Conservation (phyloP, 1,140 invertebrate genomes). For the Diachasmimorpha longicaudata region DNA sequence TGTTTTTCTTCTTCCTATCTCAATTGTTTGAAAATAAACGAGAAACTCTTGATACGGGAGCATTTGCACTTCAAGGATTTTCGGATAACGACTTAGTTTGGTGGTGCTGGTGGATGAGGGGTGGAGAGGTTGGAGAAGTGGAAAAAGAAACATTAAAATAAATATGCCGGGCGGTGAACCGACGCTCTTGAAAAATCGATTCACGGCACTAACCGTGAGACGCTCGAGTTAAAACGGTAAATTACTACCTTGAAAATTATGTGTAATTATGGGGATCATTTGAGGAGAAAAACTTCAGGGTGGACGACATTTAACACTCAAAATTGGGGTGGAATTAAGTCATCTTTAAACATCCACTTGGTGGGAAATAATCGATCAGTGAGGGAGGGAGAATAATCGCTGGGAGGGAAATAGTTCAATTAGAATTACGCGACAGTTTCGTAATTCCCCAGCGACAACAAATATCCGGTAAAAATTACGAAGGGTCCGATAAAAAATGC, state of each 20-base stretch:
- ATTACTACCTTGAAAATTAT: neutral
- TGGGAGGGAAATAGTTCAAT: neutral
- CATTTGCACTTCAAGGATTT: constrained; percentile 3
- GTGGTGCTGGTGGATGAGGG: neutral
- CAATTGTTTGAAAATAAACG: neutral
- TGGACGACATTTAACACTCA: neutral
- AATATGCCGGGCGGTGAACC: constrained; percentile 26
- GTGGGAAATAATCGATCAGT: neutral
- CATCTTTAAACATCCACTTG: neutral
- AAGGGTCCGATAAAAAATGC: no score
- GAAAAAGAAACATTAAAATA: constrained; percentile 18
- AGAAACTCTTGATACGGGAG: neutral
- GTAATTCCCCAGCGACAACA: no score
- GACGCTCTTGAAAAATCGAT: constrained; percentile 23
- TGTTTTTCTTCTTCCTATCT: neutral
- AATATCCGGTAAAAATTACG: no score
- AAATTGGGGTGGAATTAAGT: neutral
- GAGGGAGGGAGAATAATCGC: neutral
- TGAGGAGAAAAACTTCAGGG: neutral
- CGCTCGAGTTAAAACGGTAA: neutral
- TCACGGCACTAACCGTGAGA: neutral
- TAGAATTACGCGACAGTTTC: no score
- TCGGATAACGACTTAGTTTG: constrained; percentile 7
- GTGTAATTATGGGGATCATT: neutral
- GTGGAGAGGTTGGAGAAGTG: neutral